phyloP scores from a whole-genome alignment of 2,797 vertebrate species.

The Artibeus jamaicensis region DNA sequence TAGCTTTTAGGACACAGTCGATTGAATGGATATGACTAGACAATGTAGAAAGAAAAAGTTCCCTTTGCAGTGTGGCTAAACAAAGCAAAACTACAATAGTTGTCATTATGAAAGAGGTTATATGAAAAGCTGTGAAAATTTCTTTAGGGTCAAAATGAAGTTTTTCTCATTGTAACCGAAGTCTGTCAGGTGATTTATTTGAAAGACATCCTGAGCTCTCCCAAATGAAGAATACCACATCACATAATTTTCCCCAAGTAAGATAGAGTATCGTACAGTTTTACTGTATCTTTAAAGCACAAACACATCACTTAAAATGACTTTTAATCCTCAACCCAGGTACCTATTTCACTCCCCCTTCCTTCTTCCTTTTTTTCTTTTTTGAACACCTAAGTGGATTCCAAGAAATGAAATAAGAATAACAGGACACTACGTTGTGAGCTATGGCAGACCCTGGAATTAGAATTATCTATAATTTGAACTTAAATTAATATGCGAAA shows the following conservation, averaged over 20 bases:
- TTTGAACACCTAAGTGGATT: not conserved
- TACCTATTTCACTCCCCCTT: not conserved
- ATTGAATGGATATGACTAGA: not conserved
- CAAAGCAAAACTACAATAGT: not conserved
- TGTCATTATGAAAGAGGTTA: not conserved
- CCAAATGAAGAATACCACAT: not conserved
- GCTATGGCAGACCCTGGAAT: not conserved
- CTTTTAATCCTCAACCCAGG: not conserved
- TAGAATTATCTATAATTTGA: slow-evolving; percentile 15
- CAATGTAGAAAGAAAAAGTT: not conserved
- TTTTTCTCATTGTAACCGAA: not conserved
- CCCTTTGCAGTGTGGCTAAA: not conserved
- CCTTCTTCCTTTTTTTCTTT: not conserved
- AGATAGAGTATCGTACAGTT: not conserved
- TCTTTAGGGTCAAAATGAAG: not conserved
- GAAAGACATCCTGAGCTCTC: not conserved
- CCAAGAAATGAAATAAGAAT: not conserved
- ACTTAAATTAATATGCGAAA: slow-evolving; percentile 19
- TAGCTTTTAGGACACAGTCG: not conserved
- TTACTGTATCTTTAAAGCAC: not conserved
- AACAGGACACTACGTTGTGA: not conserved
- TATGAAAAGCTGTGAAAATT: not conserved
- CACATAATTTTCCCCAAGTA: not conserved
- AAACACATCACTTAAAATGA: not conserved
- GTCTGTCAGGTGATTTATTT: slow-evolving; percentile 10